Evolutionary conservation across 2,113 vertebrate species (phyloP).

Genomic region (Lamprologus sp.): DNA sequence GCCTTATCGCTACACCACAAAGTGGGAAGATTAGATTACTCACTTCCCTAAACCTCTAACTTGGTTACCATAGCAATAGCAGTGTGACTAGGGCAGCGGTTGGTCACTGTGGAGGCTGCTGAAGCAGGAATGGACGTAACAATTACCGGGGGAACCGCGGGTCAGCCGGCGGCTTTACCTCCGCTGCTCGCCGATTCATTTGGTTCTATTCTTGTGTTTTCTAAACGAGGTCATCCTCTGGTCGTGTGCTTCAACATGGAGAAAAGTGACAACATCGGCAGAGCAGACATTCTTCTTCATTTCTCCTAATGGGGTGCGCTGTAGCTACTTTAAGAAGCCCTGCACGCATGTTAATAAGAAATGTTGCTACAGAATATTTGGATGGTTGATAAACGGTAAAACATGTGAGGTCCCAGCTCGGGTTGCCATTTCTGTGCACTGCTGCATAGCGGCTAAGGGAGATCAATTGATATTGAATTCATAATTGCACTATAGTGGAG

Average conservation of each 20-base stretch:
- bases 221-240: neutral
- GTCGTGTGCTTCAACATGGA: neutral
- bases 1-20: slow-evolving; percentile 56
- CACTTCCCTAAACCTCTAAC: slow-evolving; percentile 67
- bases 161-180: slow-evolving; percentile 24
- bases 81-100: slow-evolving; percentile 33
- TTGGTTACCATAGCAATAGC: slow-evolving; percentile 72
- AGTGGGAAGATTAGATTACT: slow-evolving; percentile 71
- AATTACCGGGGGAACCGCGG: slow-evolving; percentile 24
- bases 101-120: slow-evolving; percentile 21
- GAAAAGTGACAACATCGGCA: neutral
- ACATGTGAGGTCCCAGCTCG: neutral
- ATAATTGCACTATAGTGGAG: slow-evolving; percentile 48
- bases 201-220: neutral
- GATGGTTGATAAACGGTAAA: neutral
- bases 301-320: neutral
- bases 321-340: neutral
- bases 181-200: neutral
- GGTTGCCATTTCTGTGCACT: neutral
- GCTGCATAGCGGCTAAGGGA: slow-evolving; percentile 7
- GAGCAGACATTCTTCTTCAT: neutral
- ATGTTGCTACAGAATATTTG: neutral
- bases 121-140: slow-evolving; percentile 25
- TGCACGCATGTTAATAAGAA: neutral
- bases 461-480: slow-evolving; percentile 65